Evolutionary conservation across 2,888 invertebrate species (phyloP), one percentile per base, ranked within the genome.

Genomic region (Troilus luridus): DNA sequence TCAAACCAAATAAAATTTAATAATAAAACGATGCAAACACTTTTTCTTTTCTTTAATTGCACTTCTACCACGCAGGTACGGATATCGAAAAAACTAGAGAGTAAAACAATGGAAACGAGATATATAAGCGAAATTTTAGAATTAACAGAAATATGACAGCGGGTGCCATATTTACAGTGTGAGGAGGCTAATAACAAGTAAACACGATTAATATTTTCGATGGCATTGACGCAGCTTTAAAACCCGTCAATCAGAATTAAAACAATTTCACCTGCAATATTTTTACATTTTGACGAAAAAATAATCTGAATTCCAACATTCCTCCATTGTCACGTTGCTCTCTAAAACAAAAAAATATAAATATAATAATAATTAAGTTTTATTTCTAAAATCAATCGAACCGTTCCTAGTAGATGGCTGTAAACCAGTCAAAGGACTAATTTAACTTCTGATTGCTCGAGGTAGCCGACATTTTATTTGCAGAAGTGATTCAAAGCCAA

Each of bases 171-270:
- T 54, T 58, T 56, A 85, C n/a, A n/a, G 27, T 14, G n/a, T 6
- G 19, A 9, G 54, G 8, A 19, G 81, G 3, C 81, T 81, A 81
- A 81, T 81, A 54, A 54, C 41, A 81, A 81, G 81, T 19, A 81
- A 81, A 81, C 81, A 54, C 56, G 54, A 81, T 81, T 81, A 81
- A 54, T 54, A 81, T 81, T 81, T 81, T 54, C 56, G 56, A 85
- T 85, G 85, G 12, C 56, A 85, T 56, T 85, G 85, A 12, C 11
- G 11, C 85, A 56, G 56, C 11, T 3, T 58, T 56, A 58, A 56
- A 58, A n/a, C 56, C 3, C 56, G 14, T 56, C 85, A 85, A n/a
- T 85, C 85, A 56, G 56, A 85, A 58, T 58, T 41, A 41, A 85
- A 85, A 56, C 19, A 21, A 85, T 85, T 58, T 58, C 54, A 54